These are phyloP conservation scores for Piezodorus guildinii DNA, from an alignment of 1,140 invertebrate species.

Conservation along the genomic window DNA sequence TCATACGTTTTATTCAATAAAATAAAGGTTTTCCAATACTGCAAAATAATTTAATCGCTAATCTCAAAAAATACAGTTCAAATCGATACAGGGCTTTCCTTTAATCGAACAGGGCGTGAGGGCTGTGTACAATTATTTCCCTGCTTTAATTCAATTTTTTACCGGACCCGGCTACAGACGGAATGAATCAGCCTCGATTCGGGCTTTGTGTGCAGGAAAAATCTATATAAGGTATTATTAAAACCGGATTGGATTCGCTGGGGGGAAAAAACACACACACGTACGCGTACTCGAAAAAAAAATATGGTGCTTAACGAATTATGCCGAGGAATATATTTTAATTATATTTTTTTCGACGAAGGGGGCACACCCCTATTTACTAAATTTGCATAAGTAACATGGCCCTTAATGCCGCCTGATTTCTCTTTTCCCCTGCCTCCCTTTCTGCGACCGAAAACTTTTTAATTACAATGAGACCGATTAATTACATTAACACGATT, in stretches of 20 bases:
- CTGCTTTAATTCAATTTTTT: too few species aligned
- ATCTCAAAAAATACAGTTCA: too few species aligned
- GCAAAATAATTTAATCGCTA: too few species aligned
- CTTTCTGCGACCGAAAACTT: neutral
- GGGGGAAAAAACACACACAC: neutral
- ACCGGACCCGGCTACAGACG: too few species aligned
- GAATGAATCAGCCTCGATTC: slow-evolving; percentile 4
- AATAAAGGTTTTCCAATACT: too few species aligned
- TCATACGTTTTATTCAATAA: too few species aligned
- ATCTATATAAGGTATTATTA: slow-evolving; percentile 15
- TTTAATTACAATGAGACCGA: neutral
- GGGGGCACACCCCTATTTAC: neutral
- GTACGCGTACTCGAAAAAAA: neutral
- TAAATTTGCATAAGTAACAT: neutral
- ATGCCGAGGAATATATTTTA: neutral
- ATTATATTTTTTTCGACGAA: neutral
- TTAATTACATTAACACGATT: neutral
- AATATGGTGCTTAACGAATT: neutral
- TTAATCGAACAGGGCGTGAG: too few species aligned
- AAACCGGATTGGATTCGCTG: neutral
- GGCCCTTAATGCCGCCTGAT: neutral
- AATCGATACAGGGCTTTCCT: too few species aligned
- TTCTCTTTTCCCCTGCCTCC: neutral
- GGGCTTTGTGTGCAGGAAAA: slow-evolving; percentile 8
- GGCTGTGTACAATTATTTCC: too few species aligned